Evolutionary conservation across 2,888 invertebrate genomes (phyloP), one percentile per base, ranked within the genome.

Genomic region (Drosophila dives): DNA sequence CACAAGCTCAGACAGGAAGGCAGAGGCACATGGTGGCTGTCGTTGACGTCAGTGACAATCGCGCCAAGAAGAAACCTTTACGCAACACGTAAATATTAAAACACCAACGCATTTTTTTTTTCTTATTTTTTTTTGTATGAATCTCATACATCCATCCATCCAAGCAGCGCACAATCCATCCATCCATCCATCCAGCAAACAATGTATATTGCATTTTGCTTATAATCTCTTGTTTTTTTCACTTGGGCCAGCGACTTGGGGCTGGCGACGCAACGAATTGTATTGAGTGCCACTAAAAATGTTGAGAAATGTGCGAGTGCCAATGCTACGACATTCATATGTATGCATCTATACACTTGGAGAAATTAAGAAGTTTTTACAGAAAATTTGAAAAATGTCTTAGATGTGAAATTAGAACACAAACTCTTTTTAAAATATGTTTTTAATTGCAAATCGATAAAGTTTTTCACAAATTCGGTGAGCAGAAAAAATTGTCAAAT

Each of bases 281-380:
- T 90, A 91, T 90, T 88, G 91, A 83, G 90, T 90, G 86, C 73
- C 88, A 85, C 90, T 89, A 84, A 85, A 91, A 87, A 85, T 86
- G 83, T 83, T 88, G 83, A 85, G 86, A 85, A 89, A 85, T 85
- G 86, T 90, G 89, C 77, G 80, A 86, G 71, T 79, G 83, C 78
- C 81, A 81, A 74, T 73, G 76, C 58, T 51, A 26, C 49, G 51
- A 68, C 56, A 79, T 45, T 61, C 64, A 62, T 56, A 58, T 53
- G 51, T 32, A 45, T 26, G 11, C 26, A 62, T 55, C 59, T 29
- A 45, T 20, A 40, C 56, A 56, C 56, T 20, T 0, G 2, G 20
- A 56, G n/a, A 50, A 49, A 8, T 4, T 4, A 4, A 3, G 15
- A 23, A 20, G 7, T 7, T 45, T 12, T 45, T 0, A 15, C 45